Conservation (phyloP, 2,797 vertebrate species). For the Myioborus miniatus region DNA sequence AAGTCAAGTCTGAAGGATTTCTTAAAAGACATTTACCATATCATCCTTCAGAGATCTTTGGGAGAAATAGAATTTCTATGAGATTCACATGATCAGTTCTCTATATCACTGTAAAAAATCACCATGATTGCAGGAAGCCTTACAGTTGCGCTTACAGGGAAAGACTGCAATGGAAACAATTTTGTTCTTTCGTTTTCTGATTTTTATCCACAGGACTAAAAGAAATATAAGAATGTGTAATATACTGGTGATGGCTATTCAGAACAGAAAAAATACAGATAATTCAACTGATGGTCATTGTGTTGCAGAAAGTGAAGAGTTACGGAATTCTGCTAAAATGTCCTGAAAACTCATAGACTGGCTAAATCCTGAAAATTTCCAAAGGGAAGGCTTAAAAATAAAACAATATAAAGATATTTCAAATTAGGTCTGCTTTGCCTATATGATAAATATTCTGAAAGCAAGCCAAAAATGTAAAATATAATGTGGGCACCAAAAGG, state of each 20-base stretch:
- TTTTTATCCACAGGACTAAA: neutral
- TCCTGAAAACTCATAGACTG: neutral
- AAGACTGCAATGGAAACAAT: neutral
- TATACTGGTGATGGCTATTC: neutral
- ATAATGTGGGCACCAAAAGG: neutral
- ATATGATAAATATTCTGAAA: neutral
- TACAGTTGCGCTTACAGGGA: neutral
- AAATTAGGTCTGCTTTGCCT: neutral
- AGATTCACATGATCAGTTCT: neutral
- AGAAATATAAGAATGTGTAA: neutral
- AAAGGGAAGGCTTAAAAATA: neutral
- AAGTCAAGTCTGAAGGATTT: neutral
- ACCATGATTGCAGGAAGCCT: neutral
- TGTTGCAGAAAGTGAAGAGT: neutral
- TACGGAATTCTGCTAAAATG: neutral
- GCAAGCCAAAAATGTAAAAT: neutral
- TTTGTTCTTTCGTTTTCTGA: neutral
- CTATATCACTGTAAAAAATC: neutral
- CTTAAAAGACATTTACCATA: neutral
- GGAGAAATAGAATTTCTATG: neutral
- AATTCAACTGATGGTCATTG: neutral
- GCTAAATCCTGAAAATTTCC: neutral
- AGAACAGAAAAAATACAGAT: neutral
- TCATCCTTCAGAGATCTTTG: neutral
- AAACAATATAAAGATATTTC: neutral